Conservation (phyloP, 2,797 vertebrate genomes). For the Sebastes iracundus region DNA sequence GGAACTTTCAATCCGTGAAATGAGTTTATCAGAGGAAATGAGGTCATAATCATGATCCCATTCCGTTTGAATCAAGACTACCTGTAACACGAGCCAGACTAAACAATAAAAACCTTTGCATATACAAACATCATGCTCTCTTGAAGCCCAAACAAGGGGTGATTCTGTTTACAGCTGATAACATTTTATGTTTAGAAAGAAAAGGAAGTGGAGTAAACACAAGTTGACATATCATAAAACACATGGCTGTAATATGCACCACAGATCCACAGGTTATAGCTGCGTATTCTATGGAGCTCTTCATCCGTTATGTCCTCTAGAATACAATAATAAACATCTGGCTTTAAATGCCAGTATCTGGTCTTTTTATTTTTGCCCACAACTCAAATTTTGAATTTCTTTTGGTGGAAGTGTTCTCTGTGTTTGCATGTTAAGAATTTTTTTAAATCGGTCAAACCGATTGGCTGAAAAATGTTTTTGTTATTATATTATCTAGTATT, state of each 20-base stretch:
- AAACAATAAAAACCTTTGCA: slow-evolving; percentile 51
- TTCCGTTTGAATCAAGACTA: slow-evolving; percentile 54
- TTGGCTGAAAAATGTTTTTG: background rate
- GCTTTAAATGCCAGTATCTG: slow-evolving; percentile 46
- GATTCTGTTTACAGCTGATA: slow-evolving; percentile 73
- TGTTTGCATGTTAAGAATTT: background rate
- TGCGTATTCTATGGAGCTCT: background rate
- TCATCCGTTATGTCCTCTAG: slow-evolving; percentile 30
- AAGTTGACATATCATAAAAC: slow-evolving; percentile 54
- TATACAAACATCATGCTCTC: slow-evolving; percentile 50
- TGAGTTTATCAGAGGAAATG: slow-evolving; percentile 34
- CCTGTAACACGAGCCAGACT: slow-evolving; percentile 58
- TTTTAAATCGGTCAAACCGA: background rate
- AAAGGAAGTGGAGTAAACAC: slow-evolving; percentile 64
- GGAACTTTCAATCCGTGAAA: slow-evolving; percentile 31
- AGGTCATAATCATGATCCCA: slow-evolving; percentile 44
- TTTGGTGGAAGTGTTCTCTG: background rate
- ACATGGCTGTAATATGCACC: slow-evolving; percentile 41
- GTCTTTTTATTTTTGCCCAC: background rate
- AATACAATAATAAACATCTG: slow-evolving; percentile 45
- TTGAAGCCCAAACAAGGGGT: slow-evolving; percentile 61
- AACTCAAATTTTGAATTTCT: background rate
- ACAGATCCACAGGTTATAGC: slow-evolving; percentile 32
- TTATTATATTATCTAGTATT: background rate
- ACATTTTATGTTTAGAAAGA: slow-evolving; percentile 63